phyloP scores from a whole-genome alignment of 53 echinoderm and acorn worm species.

The Mesocentrotus franciscanus region DNA sequence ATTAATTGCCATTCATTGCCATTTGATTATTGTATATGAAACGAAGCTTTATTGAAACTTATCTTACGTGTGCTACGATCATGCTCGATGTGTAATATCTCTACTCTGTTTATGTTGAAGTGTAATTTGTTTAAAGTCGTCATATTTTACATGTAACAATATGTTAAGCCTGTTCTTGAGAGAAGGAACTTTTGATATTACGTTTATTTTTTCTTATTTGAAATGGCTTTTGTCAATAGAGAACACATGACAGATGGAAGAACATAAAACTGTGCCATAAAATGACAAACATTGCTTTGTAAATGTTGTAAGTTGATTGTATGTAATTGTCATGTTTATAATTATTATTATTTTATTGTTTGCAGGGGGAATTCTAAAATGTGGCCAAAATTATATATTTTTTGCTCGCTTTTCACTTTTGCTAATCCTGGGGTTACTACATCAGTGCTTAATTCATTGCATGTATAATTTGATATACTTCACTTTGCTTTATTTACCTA shows the following conservation, averaged over 20 bases:
- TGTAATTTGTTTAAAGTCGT: neutral
- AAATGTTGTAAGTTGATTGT: neutral
- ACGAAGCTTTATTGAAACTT: conserved; percentile 49
- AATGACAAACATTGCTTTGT: conserved; percentile 21
- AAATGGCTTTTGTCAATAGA: neutral
- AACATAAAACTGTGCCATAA: conserved; percentile 6
- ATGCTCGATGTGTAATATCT: conserved; percentile 45
- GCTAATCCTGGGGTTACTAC: no score
- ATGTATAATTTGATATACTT: neutral
- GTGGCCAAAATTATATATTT: no score
- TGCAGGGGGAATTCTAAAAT: neutral
- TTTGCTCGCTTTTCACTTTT: no score
- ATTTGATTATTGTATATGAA: conserved; percentile 54
- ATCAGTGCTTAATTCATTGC: neutral
- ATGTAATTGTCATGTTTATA: neutral
- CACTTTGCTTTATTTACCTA: neutral
- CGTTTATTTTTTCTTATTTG: neutral
- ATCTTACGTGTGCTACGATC: conserved; percentile 48
- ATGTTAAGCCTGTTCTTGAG: neutral
- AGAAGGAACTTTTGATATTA: neutral
- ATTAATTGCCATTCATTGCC: conserved; percentile 63
- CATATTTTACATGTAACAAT: neutral
- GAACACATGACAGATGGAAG: neutral
- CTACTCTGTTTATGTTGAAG: conserved; percentile 28
- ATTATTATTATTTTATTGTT: neutral